Evolutionary conservation across 2,113 vertebrate species (phyloP).

Genomic region (Chionomys nivalis): DNA sequence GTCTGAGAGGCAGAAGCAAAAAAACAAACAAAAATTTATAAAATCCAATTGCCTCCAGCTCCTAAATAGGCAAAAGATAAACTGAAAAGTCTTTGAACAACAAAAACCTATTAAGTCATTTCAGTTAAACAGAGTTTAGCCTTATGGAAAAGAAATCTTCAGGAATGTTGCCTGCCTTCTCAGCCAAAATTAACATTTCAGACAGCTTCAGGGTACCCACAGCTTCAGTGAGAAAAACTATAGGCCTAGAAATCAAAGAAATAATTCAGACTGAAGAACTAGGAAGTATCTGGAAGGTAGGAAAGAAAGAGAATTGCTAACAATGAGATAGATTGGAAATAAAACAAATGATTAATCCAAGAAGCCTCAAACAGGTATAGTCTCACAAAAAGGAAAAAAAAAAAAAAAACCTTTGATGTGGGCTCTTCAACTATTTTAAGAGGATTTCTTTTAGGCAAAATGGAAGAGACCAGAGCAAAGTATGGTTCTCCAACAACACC

Average conservation of each 20-base stretch:
- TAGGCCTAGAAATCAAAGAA: not conserved
- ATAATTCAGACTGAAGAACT: not conserved
- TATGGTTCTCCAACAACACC: not conserved
- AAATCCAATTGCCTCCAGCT: not conserved
- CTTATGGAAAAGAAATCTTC: not conserved
- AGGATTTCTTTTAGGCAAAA: not conserved
- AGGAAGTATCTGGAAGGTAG: not conserved
- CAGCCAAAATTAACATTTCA: not conserved
- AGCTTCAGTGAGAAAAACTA: not conserved
- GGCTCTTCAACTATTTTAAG: not conserved
- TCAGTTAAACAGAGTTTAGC: constrained; percentile 26
- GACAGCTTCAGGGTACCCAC: not conserved
- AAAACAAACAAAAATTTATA: not conserved
- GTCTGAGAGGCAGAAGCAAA: not conserved
- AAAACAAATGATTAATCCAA: constrained; percentile 11
- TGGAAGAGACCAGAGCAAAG: not conserved
- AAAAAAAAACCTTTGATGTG: not conserved
- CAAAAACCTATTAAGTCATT: not conserved
- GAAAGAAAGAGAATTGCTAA: not conserved
- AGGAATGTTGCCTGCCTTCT: not conserved
- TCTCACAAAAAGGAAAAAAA: not conserved
- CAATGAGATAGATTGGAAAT: not conserved
- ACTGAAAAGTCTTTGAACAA: not conserved
- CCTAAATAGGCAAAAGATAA: not conserved
- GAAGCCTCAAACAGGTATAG: not conserved